Evolutionary conservation across 2,797 vertebrate genomes (phyloP).

Genomic region (Buceros bicornis): DNA sequence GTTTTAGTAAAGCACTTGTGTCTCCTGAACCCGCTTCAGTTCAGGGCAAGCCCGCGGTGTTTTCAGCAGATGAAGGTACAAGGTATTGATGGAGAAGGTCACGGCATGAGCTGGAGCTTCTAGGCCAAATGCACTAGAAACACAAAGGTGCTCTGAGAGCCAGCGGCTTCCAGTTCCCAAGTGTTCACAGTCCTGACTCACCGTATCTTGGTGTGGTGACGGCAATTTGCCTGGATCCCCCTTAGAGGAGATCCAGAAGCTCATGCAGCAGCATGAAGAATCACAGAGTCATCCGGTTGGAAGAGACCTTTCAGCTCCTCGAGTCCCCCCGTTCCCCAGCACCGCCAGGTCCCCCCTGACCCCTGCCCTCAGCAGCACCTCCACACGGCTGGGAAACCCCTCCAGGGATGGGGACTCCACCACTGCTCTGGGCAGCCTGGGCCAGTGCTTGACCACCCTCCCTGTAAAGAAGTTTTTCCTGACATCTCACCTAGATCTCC

Average conservation of each 20-base stretch:
- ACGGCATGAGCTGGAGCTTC: not conserved
- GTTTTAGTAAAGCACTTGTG: not conserved
- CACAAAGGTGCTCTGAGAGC: not conserved
- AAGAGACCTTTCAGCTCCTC: too few relatives aligned
- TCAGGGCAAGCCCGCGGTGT: not conserved
- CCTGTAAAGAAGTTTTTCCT: too few relatives aligned
- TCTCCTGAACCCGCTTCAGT: not conserved
- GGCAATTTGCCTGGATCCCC: not conserved
- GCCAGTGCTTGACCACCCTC: too few relatives aligned
- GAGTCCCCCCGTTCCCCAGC: too few relatives aligned
- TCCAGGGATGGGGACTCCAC: too few relatives aligned
- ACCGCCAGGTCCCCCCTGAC: too few relatives aligned
- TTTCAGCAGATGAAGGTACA: fast-evolving
- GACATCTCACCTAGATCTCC: too few relatives aligned
- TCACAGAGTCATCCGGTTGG: too few relatives aligned
- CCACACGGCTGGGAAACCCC: too few relatives aligned
- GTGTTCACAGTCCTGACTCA: not conserved
- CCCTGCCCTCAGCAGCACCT: too few relatives aligned
- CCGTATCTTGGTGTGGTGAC: not conserved
- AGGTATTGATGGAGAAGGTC: not conserved
- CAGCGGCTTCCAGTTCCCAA: not conserved
- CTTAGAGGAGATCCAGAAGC: not conserved
- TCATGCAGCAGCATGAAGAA: not conserved
- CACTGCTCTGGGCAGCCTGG: too few relatives aligned
- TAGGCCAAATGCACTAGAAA: too few relatives aligned